phyloP scores from a whole-genome alignment of 2,113 vertebrate species.

The Sminthopsis crassicaudata region DNA sequence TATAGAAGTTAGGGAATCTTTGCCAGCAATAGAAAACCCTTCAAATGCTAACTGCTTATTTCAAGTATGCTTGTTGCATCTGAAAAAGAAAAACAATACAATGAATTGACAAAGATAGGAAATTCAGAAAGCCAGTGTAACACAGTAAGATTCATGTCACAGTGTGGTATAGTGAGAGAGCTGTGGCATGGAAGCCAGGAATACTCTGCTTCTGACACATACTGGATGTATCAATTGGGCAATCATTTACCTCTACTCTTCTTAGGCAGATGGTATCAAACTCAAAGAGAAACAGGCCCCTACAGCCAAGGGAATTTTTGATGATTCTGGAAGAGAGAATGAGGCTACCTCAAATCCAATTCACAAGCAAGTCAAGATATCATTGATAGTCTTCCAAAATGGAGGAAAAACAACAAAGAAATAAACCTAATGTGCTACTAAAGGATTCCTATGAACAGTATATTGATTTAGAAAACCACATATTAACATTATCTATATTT shows the following conservation, averaged over 20 bases:
- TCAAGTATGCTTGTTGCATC: neutral
- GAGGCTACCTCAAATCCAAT: neutral
- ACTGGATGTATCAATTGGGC: neutral
- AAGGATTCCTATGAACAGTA: neutral
- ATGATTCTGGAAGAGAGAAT: neutral
- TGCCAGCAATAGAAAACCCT: neutral
- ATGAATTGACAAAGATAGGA: neutral
- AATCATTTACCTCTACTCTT: no score
- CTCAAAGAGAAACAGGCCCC: neutral
- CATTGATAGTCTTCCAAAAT: neutral
- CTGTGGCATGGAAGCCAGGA: no score
- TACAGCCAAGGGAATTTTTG: neutral
- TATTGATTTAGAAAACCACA: neutral
- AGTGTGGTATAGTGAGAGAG: neutral
- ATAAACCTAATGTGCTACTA: neutral
- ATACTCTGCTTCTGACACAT: neutral
- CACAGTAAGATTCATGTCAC: neutral
- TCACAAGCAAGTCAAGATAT: neutral
- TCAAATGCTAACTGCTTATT: neutral
- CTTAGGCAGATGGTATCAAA: neutral
- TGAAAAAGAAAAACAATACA: neutral
- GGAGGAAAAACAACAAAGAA: neutral
- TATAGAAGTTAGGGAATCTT: neutral
- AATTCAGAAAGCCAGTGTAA: neutral
- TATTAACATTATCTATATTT: neutral